Evolutionary conservation across 2,113 vertebrate species (phyloP).

Genomic region (Platysternon megacephalum): DNA sequence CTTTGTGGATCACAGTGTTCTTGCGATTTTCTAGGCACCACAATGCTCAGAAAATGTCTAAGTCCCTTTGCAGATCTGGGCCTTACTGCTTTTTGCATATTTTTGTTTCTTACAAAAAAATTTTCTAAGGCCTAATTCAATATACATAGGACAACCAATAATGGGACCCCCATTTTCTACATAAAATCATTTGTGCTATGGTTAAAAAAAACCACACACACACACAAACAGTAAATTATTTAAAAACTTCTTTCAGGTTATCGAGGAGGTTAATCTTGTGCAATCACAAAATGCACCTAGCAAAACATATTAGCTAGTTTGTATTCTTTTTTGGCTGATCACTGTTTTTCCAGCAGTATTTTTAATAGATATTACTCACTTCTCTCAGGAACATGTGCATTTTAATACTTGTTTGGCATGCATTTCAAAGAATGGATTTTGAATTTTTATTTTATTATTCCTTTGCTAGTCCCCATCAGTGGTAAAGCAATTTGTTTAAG

Average conservation of each 20-base stretch:
- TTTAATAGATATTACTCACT: neutral
- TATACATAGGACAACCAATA: neutral
- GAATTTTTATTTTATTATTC: neutral
- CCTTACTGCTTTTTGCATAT: neutral
- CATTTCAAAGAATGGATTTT: neutral
- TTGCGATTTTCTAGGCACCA: too few species aligned
- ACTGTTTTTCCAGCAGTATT: neutral
- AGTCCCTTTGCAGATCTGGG: neutral
- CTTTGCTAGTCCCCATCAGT: neutral
- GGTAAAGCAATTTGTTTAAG: slow-evolving; percentile 20
- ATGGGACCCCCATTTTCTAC: neutral
- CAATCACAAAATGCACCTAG: neutral
- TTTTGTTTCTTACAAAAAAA: neutral
- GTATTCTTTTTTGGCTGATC: neutral
- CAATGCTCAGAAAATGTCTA: neutral
- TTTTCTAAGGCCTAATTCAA: neutral
- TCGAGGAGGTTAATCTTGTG: neutral
- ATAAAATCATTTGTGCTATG: neutral
- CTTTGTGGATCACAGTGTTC: too few species aligned
- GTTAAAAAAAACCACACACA: neutral
- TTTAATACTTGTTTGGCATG: neutral
- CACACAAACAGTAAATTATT: neutral
- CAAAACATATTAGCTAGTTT: neutral
- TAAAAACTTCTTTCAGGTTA: neutral
- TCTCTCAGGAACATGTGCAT: neutral